Conservation (phyloP, 2,113 vertebrate genomes). For the Microtus pennsylvanicus region DNA sequence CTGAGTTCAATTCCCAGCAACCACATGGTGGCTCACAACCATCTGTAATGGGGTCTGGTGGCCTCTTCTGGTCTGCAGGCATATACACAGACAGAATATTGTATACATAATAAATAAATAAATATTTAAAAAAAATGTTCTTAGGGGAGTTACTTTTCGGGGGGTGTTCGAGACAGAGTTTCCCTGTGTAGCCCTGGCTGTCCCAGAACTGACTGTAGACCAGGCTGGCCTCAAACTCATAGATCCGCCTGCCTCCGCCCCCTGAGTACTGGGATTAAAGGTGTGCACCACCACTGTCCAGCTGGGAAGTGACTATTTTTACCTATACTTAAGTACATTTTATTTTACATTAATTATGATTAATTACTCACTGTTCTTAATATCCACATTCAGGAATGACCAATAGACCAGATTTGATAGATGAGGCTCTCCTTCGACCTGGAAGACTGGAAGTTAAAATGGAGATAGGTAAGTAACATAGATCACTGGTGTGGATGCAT, state of each 20-base stretch:
- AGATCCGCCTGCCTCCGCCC: background rate
- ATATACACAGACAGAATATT: too few relatives aligned
- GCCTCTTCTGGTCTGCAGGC: too few relatives aligned
- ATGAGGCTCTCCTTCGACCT: constrained; percentile 96
- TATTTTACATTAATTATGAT: constrained; percentile 42
- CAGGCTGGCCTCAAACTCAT: background rate
- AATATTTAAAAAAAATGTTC: background rate
- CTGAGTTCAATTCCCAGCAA: too few relatives aligned
- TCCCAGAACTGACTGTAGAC: background rate
- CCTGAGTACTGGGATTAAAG: background rate
- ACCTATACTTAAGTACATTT: background rate
- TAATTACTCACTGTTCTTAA: constrained; percentile 54
- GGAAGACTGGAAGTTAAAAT: constrained; percentile 98
- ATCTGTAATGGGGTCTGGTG: too few relatives aligned
- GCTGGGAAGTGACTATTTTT: constrained; percentile 32
- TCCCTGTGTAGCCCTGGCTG: background rate
- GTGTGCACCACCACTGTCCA: background rate
- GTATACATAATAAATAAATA: too few relatives aligned
- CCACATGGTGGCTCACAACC: too few relatives aligned
- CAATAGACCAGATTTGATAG: constrained; percentile 98
- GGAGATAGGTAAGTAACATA: constrained; percentile 94
- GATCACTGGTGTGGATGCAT: rapidly evolving
- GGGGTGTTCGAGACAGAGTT: background rate
- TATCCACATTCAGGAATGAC: constrained; percentile 93
- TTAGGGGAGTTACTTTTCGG: background rate